Evolutionary conservation across 2,888 invertebrate genomes (phyloP).

Genomic region (Drosophila greeni): DNA sequence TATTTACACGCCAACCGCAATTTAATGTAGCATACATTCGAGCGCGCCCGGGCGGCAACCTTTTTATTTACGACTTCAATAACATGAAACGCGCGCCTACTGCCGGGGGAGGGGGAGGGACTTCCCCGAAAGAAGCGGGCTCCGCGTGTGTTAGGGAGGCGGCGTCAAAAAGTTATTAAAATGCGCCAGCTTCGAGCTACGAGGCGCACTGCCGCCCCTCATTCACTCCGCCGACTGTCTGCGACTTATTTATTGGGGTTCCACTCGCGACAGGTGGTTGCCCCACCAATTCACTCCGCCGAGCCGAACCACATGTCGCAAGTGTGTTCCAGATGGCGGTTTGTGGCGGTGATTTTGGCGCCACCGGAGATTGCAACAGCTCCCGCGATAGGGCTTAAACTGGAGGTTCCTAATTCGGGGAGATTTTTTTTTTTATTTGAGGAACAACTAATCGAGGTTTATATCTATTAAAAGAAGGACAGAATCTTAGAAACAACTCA

Average conservation of each 20-base stretch:
- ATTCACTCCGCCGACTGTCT: conserved; percentile 31
- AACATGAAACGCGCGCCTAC: conserved; percentile 50
- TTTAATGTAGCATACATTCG: conserved; percentile 66
- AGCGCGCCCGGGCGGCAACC: conserved; percentile 45
- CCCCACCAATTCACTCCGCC: conserved; percentile 38
- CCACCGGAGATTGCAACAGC: conserved; percentile 9
- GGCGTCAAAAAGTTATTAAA: conserved; percentile 65
- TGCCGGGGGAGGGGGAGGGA: conserved; percentile 6
- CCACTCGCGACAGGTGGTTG: conserved; percentile 70
- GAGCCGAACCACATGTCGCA: conserved; percentile 24
- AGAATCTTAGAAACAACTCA: too few species aligned
- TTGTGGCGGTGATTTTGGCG: conserved; percentile 10
- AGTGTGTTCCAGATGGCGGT: conserved; percentile 23
- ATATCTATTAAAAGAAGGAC: neutral
- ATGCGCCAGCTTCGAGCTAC: conserved; percentile 53
- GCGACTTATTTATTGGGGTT: conserved; percentile 63
- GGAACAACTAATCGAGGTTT: neutral
- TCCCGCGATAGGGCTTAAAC: neutral
- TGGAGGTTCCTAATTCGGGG: neutral
- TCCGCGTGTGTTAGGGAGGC: conserved; percentile 25
- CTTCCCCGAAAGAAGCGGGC: neutral
- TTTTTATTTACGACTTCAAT: conserved; percentile 74
- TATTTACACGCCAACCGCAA: conserved; percentile 66
- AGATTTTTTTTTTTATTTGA: neutral
- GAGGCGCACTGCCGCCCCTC: conserved; percentile 6